Percentiles rank a stretch among this genome's conserved stretches.
phyloP scores from a whole-genome alignment of 2,113 vertebrate species.

The Platycercus adscitus region DNA sequence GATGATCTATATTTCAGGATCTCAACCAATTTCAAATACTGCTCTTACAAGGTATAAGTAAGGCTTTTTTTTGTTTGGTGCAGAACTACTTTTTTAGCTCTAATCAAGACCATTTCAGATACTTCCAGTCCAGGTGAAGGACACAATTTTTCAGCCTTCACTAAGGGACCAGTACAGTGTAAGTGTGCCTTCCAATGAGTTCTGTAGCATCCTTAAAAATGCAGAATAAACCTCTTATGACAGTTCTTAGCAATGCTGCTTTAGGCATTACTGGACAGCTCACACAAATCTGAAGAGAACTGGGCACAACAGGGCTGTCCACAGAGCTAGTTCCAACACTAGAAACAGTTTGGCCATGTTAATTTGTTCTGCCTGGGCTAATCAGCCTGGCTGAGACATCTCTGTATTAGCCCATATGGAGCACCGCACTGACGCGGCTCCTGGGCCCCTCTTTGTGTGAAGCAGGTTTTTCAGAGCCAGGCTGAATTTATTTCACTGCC shows the following conservation, averaged over 20 bases:
- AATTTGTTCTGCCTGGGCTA: neutral
- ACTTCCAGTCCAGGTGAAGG: neutral
- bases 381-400: neutral
- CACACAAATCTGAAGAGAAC: neutral
- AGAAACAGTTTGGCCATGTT: neutral
- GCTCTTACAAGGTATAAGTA: neutral
- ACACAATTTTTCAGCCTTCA: neutral
- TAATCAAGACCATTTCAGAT: neutral
- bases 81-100: neutral
- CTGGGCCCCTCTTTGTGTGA: neutral
- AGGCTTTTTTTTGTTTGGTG: neutral
- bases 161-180: neutral
- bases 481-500: neutral
- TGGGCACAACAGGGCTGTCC: neutral
- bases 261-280: neutral
- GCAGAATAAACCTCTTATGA: neutral
- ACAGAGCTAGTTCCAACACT: neutral
- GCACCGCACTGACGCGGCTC: rapidly evolving
- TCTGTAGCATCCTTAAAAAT: neutral
- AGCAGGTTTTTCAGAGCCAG: rapidly evolving
- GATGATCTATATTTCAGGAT: neutral
- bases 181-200: neutral
- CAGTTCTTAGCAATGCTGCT: neutral
- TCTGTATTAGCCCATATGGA: rapidly evolving
- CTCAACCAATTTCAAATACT: neutral